Conservation (phyloP, 2,113 vertebrate genomes). For the Nerophis lumbriciformis region DNA sequence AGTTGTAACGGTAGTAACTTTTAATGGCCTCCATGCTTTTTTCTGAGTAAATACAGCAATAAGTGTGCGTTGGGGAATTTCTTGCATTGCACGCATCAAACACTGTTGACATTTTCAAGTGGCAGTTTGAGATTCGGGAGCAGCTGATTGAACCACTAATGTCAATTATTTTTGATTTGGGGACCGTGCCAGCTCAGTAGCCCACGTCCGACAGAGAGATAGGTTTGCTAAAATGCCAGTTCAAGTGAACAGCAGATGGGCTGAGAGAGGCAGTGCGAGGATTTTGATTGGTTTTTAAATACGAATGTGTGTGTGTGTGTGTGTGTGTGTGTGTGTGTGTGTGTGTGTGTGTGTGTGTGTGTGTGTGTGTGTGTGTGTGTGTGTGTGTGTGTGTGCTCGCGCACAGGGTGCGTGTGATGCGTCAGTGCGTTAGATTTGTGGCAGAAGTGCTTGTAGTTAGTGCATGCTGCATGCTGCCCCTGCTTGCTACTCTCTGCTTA, state of each 20-base stretch:
- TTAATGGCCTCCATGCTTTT: constrained; percentile 31
- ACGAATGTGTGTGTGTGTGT: constrained; percentile 5
- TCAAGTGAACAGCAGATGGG: constrained; percentile 13
- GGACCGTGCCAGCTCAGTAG: neutral
- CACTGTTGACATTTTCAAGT: constrained; percentile 44
- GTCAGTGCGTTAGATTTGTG: no score
- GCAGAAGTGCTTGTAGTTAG: no score
- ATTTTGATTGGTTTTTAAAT: neutral
- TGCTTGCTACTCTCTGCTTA: no score
- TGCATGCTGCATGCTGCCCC: no score
- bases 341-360: no score
- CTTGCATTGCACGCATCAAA: constrained; percentile 17
- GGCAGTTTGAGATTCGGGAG: constrained; percentile 44
- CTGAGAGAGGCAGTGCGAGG: neutral
- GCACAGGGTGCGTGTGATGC: no score
- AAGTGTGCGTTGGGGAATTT: neutral
- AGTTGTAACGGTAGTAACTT: constrained; percentile 10
- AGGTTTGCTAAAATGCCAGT: constrained; percentile 19
- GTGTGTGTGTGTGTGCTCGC: no score
- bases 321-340: neutral
- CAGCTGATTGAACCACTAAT: constrained; percentile 52
- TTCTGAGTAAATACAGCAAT: constrained; percentile 44
- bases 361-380: no score
- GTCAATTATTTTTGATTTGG: constrained; percentile 50
- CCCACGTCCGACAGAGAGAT: constrained; percentile 8